Conservation (phyloP, 2,888 invertebrate species). For the Penaeus monodon region DNA sequence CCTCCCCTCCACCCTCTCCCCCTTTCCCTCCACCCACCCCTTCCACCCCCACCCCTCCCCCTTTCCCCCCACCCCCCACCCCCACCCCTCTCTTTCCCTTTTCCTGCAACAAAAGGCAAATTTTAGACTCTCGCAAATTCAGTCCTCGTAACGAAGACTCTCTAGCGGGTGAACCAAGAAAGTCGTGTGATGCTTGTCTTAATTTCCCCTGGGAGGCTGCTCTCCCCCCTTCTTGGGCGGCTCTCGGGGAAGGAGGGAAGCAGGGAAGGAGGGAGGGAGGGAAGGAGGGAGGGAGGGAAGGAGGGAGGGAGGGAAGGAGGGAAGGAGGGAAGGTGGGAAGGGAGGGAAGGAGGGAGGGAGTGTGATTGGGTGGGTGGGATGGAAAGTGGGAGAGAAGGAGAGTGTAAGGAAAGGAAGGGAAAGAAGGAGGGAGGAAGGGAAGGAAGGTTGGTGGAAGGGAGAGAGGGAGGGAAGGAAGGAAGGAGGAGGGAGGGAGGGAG, state of each 20-base stretch:
- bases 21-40: too few relatives aligned
- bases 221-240: background rate
- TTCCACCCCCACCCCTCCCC: too few relatives aligned
- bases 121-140: too few relatives aligned
- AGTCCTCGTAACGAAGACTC: too few relatives aligned
- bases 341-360: background rate
- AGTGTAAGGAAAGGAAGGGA: too few relatives aligned
- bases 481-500: background rate
- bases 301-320: background rate
- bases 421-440: too few relatives aligned
- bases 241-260: background rate
- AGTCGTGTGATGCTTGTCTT: background rate
- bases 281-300: background rate
- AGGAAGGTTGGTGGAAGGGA: accelerated
- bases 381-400: too few relatives aligned
- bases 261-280: background rate
- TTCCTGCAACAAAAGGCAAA: too few relatives aligned
- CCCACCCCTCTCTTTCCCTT: too few relatives aligned
- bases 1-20: background rate
- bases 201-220: too few relatives aligned
- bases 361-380: background rate
- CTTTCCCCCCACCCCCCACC: too few relatives aligned
- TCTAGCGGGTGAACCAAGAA: background rate
- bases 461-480: background rate
- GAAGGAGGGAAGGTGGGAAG: background rate